Evolutionary conservation across 2,888 invertebrate species (phyloP).

Genomic region (Stegana nigrithorax): DNA sequence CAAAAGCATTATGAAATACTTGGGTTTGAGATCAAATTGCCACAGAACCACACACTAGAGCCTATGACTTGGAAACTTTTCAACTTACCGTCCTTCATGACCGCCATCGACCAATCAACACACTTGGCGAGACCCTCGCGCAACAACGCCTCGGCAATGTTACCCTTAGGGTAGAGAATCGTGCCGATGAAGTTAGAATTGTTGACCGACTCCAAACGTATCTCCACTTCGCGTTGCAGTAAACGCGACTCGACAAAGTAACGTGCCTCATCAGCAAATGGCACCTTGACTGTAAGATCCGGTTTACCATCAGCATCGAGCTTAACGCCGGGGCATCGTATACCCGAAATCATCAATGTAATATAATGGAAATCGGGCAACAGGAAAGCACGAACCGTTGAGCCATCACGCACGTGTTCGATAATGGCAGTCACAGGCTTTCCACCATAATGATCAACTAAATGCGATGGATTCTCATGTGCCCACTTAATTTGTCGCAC

Average conservation of each 20-base stretch:
- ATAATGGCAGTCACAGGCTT: constrained; percentile 93
- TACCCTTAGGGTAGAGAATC: constrained; percentile 89
- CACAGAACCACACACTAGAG: not conserved
- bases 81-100: constrained; percentile 76
- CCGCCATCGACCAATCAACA: constrained; percentile 92
- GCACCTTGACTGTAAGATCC: constrained; percentile 76
- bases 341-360: constrained; percentile 95
- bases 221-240: constrained; percentile 90
- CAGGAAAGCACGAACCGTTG: constrained; percentile 91
- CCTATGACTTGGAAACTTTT: not conserved
- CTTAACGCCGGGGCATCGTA: constrained; percentile 86
- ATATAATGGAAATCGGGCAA: constrained; percentile 91
- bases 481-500: constrained; percentile 90
- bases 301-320: constrained; percentile 79
- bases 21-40: constrained; percentile 19
- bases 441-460: constrained; percentile 86
- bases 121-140: constrained; percentile 94
- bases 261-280: constrained; percentile 90
- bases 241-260: constrained; percentile 93
- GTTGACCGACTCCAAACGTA: constrained; percentile 90
- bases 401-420: constrained; percentile 97
- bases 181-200: constrained; percentile 95
- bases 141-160: constrained; percentile 93
- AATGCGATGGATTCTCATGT: constrained; percentile 84
- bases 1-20: constrained; percentile 17